A percentile compares a stretch with the other conserved stretches of the same genome.
Evolutionary conservation across 2,113 vertebrate genomes (phyloP).

Genomic region (Bungarus multicinctus): DNA sequence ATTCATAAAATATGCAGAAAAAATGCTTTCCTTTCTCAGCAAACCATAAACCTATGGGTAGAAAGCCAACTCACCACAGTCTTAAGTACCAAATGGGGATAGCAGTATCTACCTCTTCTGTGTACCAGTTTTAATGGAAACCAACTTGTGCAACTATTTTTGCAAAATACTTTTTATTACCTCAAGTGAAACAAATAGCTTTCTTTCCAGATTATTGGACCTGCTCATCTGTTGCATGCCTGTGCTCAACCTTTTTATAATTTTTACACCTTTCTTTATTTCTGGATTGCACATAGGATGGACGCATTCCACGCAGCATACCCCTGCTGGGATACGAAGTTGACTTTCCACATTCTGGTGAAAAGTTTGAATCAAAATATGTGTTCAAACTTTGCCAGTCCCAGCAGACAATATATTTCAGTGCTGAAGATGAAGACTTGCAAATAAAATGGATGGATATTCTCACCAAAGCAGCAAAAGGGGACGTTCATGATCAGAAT

Average conservation of each 20-base stretch:
- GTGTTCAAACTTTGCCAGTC: constrained; percentile 77
- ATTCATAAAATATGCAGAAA: constrained; percentile 17
- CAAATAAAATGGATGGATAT: constrained; percentile 81
- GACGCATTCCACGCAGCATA: constrained; percentile 63
- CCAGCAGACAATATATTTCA: constrained; percentile 80
- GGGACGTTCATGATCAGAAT: constrained; percentile 59
- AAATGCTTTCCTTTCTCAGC: accelerated
- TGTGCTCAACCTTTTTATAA: accelerated
- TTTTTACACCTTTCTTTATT: neutral
- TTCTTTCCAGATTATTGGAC: neutral
- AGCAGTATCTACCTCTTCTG: neutral
- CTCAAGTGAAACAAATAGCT: neutral
- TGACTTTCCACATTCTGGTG: constrained; percentile 56
- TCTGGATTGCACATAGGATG: constrained; percentile 67
- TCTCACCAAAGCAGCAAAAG: constrained; percentile 72
- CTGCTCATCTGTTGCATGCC: neutral
- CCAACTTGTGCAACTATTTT: neutral
- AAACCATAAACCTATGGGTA: neutral
- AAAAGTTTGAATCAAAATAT: constrained; percentile 74
- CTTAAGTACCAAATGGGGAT: neutral
- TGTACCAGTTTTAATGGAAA: neutral
- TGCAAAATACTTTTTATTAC: neutral
- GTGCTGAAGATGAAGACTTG: constrained; percentile 76
- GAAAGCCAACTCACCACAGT: neutral
- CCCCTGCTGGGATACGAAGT: constrained; percentile 80